These are phyloP conservation scores for Buathra laborator DNA, from an alignment of 2,888 invertebrate species.

Conservation along the genomic window DNA sequence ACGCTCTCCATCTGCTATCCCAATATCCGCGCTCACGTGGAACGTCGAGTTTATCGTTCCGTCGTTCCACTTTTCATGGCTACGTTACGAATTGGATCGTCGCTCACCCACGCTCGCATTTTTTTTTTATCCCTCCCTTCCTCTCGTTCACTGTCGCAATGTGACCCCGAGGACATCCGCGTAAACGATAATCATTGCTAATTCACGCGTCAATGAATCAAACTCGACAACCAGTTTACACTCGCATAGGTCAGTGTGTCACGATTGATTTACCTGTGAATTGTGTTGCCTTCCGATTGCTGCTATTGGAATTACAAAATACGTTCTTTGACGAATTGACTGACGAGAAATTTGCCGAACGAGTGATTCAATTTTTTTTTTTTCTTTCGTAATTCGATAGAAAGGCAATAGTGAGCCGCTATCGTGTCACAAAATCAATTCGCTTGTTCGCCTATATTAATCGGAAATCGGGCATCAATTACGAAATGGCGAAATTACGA, in stretches of 20 bases:
- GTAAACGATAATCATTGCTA: constrained; percentile 31
- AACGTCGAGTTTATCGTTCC: constrained; percentile 45
- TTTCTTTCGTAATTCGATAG: background rate
- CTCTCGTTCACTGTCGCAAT: constrained; percentile 11
- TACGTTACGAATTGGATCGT: constrained; percentile 60
- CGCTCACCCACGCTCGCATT: constrained; percentile 57
- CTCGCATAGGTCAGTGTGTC: constrained; percentile 55
- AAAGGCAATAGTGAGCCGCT: background rate
- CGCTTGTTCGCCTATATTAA: too few species aligned
- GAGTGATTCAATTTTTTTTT: background rate
- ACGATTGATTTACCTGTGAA: constrained; percentile 36
- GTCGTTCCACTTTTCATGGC: constrained; percentile 64
- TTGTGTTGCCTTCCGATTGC: background rate
- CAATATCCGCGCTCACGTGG: constrained; percentile 34
- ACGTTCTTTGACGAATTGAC: background rate
- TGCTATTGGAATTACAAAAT: background rate
- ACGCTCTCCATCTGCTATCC: background rate
- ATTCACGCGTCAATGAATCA: constrained; percentile 56
- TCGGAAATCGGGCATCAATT: too few species aligned
- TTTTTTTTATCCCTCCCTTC: constrained; percentile 24
- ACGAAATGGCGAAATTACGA: too few species aligned
- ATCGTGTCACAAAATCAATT: background rate
- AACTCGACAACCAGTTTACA: constrained; percentile 24
- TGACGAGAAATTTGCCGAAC: background rate
- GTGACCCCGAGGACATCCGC: constrained; percentile 57